Percentiles rank a stretch among this genome's conserved stretches.
phyloP scores from a whole-genome alignment of 2,888 invertebrate species.

The Macaria liturata region DNA sequence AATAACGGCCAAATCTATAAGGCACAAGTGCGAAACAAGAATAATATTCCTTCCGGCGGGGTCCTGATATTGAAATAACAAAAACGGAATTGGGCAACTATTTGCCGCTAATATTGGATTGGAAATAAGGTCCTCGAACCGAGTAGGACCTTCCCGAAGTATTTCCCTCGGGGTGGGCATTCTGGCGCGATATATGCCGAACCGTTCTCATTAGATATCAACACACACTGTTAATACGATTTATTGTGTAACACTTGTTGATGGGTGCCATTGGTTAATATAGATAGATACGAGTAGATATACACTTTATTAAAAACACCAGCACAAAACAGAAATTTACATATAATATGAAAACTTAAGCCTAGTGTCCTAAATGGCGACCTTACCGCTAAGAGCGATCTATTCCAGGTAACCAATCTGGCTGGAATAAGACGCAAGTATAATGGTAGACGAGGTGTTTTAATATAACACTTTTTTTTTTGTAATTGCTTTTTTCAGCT shows the following conservation, averaged over 20 bases:
- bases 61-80: slow-evolving; percentile 25
- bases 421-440: too few relatives aligned
- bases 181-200: slow-evolving; percentile 44
- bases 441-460: too few relatives aligned
- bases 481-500: too few relatives aligned
- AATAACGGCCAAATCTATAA: slow-evolving; percentile 14
- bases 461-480: too few relatives aligned
- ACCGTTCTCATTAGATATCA: slow-evolving; percentile 51
- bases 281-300: too few relatives aligned
- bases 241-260: not conserved
- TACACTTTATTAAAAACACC: too few relatives aligned
- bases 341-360: too few relatives aligned
- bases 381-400: too few relatives aligned
- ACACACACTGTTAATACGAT: slow-evolving; percentile 26
- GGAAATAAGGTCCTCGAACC: slow-evolving; percentile 36
- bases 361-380: too few relatives aligned
- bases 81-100: slow-evolving; percentile 28
- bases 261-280: not conserved
- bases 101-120: slow-evolving; percentile 31
- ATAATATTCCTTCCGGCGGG: slow-evolving; percentile 16
- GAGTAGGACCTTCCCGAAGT: slow-evolving; percentile 44
- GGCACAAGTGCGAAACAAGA: slow-evolving; percentile 15
- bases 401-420: too few relatives aligned
- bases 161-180: slow-evolving; percentile 50
- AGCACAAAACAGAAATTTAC: too few relatives aligned